Evolutionary conservation across 2,113 vertebrate species (phyloP), one percentile per base, ranked within the genome.

Genomic region (Cyprinodon brontotheroides): DNA sequence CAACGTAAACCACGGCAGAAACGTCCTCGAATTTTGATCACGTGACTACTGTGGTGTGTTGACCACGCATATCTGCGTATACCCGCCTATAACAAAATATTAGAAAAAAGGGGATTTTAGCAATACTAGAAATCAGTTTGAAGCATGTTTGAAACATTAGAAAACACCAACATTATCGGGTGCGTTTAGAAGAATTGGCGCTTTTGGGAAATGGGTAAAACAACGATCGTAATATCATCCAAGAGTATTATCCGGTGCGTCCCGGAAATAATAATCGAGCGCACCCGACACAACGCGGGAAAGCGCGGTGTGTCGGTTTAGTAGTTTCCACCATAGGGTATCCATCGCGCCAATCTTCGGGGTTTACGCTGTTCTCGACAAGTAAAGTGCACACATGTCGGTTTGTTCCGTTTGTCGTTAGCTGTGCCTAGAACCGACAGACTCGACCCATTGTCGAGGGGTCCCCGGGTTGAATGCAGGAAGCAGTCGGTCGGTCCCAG

Each of bases 281-380:
- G 85, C 74, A 15, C 3, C 29, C 38, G 0, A 10, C 14, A 10
- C 61, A 92, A 89, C 87, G 92, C 92, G 92, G 92, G 92, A 93
- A 93, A 89, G 41, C 64, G 11, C 11, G 60, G 50, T 74, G 68
- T 79, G 74, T 89, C 57, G 66, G 75, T 88, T 86, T 9, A 29
- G 45, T 79, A 57, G 80, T 75, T 71, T 59, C 62, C 40, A 53
- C 50, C 2, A 14, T 40, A 38, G 7, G 73, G 68, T 17, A 13
- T 8, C 78, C 53, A 72, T 70, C 74, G 61, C 38, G 80, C 73
- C 53, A 79, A 75, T 39, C 13, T 9, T 5, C 7, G 47, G 29
- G 15, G 43, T 65, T 43, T 12, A 71, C 4, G 4, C n/a, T 48
- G 43, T 37, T 11, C 29, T 6, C 40, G n/a, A 40, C 3, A 1